phyloP scores from a whole-genome alignment of 1,140 invertebrate genomes.

The Diorhabda carinulata region DNA sequence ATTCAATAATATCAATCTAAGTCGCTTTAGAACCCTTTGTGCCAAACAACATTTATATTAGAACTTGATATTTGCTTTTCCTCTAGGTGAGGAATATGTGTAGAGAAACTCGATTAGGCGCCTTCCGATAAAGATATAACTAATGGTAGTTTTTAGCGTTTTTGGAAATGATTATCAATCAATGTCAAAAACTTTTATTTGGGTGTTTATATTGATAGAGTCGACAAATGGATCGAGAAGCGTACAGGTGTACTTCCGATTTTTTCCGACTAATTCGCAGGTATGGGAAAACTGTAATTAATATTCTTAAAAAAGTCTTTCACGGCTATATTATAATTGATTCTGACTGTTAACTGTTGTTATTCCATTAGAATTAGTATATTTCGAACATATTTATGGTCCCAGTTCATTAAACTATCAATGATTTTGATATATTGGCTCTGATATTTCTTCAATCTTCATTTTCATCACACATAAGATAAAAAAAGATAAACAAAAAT shows the following conservation, averaged over 20 bases:
- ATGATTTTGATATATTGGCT: too few species aligned
- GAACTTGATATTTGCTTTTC: slow-evolving; percentile 14
- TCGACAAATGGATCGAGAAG: slow-evolving; percentile 11
- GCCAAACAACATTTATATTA: slow-evolving; percentile 10
- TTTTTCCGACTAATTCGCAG: background rate
- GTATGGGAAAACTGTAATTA: too few species aligned
- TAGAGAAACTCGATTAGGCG: background rate
- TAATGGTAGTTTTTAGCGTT: slow-evolving; percentile 16
- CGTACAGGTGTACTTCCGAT: background rate
- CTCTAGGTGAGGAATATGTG: slow-evolving; percentile 3
- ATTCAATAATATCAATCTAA: slow-evolving; percentile 21
- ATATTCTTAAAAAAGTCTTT: too few species aligned
- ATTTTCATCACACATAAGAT: too few species aligned
- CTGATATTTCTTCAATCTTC: too few species aligned
- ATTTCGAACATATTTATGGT: too few species aligned
- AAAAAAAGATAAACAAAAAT: too few species aligned
- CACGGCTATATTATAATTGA: too few species aligned
- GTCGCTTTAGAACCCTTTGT: slow-evolving; percentile 6
- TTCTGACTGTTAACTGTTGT: too few species aligned
- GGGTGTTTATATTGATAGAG: slow-evolving; percentile 12
- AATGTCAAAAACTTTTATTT: slow-evolving; percentile 7
- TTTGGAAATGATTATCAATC: slow-evolving; percentile 13
- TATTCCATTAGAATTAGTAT: too few species aligned
- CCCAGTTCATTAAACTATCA: too few species aligned
- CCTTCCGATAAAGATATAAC: slow-evolving; percentile 12